Conservation (phyloP, 2,113 vertebrate genomes). For the Empidonax alnorum region DNA sequence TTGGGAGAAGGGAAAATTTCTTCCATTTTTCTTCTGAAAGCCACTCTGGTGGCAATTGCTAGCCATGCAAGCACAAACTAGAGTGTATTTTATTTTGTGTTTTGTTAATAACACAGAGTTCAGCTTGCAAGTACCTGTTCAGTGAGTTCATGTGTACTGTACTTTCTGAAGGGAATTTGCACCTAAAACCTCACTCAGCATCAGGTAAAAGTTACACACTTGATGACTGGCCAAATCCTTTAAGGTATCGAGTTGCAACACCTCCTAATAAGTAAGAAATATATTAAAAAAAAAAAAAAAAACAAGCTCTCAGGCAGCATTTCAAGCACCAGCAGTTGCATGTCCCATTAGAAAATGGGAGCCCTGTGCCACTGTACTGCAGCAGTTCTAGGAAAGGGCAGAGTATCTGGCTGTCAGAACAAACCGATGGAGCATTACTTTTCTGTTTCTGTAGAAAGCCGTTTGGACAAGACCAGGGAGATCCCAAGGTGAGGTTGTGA, state of each 20-base stretch:
- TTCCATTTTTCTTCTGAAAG: background rate
- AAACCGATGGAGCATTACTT: background rate
- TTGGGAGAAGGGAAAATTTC: background rate
- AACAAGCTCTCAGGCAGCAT: background rate
- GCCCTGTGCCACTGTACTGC: background rate
- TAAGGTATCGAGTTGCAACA: background rate
- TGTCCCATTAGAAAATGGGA: background rate
- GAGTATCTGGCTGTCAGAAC: background rate
- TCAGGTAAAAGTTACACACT: background rate
- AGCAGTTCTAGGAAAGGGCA: background rate
- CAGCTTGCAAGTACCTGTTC: background rate
- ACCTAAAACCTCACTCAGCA: background rate
- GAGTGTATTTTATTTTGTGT: background rate
- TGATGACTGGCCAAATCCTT: background rate
- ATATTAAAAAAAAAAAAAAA: background rate
- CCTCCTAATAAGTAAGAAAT: background rate
- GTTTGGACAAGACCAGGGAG: background rate
- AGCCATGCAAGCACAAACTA: background rate
- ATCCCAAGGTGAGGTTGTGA: background rate
- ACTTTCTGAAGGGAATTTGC: background rate
- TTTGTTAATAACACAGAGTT: background rate
- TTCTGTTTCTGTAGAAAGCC: background rate
- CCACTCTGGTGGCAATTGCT: fast-evolving
- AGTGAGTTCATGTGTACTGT: background rate
- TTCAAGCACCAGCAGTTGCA: background rate